These are phyloP conservation scores for Chrysochloris asiatica DNA, from an alignment of 2,113 vertebrate species.

Conservation along the genomic window DNA sequence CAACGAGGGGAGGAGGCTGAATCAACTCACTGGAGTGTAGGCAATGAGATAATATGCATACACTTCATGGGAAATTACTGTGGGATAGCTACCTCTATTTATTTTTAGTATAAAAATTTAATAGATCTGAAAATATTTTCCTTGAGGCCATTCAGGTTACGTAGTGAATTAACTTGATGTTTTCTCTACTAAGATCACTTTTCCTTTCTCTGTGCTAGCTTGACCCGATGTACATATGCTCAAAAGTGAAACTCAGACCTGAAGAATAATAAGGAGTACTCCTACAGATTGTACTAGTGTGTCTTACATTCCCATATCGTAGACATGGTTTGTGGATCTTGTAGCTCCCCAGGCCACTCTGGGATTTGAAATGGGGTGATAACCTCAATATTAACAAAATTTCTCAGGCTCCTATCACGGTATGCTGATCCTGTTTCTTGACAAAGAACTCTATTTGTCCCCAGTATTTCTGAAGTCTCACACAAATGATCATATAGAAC, in stretches of 20 bases:
- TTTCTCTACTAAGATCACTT: neutral
- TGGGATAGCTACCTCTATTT: neutral
- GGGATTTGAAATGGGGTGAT: neutral
- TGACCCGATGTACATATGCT: neutral
- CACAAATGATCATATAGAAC: neutral
- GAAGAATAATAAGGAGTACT: neutral
- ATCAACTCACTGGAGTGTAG: neutral
- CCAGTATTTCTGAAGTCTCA: neutral
- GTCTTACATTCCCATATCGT: neutral
- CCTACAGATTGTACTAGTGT: neutral
- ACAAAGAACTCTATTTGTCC: neutral
- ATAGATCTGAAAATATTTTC: neutral
- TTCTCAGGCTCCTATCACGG: neutral
- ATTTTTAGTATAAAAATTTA: neutral
- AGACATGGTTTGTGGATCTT: neutral
- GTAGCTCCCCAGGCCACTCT: neutral
- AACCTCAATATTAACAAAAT: neutral
- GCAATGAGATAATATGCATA: neutral
- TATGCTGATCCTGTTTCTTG: too few species aligned
- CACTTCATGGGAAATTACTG: neutral
- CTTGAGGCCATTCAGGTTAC: neutral
- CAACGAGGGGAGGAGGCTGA: neutral
- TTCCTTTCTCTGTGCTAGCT: neutral
- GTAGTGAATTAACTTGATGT: neutral
- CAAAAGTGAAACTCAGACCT: too few species aligned